phyloP scores from a whole-genome alignment of 1,140 invertebrate species.

The Paracyclopina nana region DNA sequence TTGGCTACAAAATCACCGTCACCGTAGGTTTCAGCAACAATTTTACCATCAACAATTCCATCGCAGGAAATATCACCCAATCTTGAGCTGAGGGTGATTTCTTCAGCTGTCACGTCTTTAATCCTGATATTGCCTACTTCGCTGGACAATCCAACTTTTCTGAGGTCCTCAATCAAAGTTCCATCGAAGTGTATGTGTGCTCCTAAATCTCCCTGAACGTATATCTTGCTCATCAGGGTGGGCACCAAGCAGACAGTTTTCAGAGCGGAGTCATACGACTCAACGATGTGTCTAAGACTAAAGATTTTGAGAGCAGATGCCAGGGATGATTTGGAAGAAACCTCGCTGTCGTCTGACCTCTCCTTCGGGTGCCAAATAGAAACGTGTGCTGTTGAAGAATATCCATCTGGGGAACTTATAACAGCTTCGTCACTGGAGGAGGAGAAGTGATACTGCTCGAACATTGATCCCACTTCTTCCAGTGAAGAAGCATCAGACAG shows the following conservation, averaged over 20 bases:
- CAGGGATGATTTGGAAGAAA: background rate
- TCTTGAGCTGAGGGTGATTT: background rate
- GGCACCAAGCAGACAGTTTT: conserved; percentile 7
- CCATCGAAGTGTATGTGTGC: background rate
- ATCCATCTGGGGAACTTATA: too few relatives aligned
- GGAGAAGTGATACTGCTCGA: background rate
- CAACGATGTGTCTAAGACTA: background rate
- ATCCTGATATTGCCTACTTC: conserved; percentile 2
- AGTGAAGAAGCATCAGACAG: background rate
- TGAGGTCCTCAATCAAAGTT: background rate
- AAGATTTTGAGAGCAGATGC: conserved; percentile 1
- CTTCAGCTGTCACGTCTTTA: background rate
- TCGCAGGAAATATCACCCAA: conserved; percentile 8
- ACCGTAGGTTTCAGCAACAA: conserved; percentile 4
- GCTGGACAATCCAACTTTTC: background rate
- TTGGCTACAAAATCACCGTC: conserved; percentile 7
- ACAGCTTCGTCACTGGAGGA: background rate
- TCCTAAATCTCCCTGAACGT: background rate
- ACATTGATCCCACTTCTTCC: background rate
- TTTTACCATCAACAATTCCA: conserved; percentile 4
- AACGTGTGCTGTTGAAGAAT: too few relatives aligned
- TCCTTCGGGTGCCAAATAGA: background rate
- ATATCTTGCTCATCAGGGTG: conserved; percentile 10
- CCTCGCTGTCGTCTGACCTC: background rate
- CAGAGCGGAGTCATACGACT: background rate